Evolutionary conservation across 2,797 vertebrate species (phyloP).

Genomic region (Atherinosoma microstoma): DNA sequence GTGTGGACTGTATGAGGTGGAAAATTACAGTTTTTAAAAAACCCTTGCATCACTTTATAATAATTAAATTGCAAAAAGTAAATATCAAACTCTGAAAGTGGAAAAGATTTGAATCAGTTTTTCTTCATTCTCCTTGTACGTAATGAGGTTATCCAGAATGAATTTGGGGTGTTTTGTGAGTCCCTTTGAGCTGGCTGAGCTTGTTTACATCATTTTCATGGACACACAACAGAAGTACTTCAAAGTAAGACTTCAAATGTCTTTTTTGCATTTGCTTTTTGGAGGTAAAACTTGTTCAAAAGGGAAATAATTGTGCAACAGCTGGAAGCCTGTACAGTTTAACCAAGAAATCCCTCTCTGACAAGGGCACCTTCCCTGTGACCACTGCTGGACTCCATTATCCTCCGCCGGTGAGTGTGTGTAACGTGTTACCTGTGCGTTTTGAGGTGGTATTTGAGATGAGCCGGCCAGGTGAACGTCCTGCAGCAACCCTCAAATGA

Average conservation of each 20-base stretch:
- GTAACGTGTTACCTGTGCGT: slow-evolving; percentile 89
- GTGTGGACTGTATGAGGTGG: no score
- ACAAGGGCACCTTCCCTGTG: neutral
- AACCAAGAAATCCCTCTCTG: slow-evolving; percentile 16
- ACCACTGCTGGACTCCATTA: neutral
- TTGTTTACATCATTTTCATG: neutral
- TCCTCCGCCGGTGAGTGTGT: neutral
- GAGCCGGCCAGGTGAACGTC: slow-evolving; percentile 96
- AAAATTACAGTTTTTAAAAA: no score
- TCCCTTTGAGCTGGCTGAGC: neutral
- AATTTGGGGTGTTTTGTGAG: neutral
- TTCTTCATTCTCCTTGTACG: neutral
- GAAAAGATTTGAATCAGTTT: neutral
- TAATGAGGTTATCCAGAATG: neutral
- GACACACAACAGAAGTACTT: neutral
- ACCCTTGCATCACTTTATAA: no score
- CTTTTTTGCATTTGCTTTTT: neutral
- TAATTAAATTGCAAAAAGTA: neutral
- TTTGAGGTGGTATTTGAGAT: slow-evolving; percentile 98
- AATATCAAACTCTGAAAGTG: neutral
- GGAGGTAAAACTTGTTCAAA: neutral
- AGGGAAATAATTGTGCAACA: slow-evolving; percentile 6
- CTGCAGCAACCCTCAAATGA: slow-evolving; percentile 95
- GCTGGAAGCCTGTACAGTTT: neutral
- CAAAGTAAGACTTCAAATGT: neutral